Conservation (phyloP, 2,888 invertebrate genomes). For the Tholera decimalis region DNA sequence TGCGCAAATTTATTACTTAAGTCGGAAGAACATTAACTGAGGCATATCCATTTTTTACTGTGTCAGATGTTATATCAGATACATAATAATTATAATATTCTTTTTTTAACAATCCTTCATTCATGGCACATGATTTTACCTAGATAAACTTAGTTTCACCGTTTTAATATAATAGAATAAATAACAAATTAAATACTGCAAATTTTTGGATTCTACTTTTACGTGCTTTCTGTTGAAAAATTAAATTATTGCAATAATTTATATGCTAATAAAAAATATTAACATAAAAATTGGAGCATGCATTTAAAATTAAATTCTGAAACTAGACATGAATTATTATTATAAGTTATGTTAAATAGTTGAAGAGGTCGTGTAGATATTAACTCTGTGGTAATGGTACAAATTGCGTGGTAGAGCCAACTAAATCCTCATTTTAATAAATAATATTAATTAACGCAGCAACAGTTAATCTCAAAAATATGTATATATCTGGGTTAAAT, state of each 20-base stretch:
- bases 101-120: slow-evolving; percentile 1
- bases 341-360: slow-evolving; percentile 1
- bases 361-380: slow-evolving; percentile 11
- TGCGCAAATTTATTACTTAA: neutral
- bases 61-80: neutral
- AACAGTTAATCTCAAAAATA: slow-evolving; percentile 9
- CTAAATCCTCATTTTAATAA: slow-evolving; percentile 1
- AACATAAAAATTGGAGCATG: slow-evolving; percentile 46
- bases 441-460: slow-evolving; percentile 14
- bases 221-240: slow-evolving; percentile 16
- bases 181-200: neutral
- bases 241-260: slow-evolving; percentile 15
- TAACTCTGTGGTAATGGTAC: slow-evolving; percentile 8
- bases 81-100: neutral
- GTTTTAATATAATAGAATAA: neutral
- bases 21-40: slow-evolving; percentile 5
- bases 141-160: slow-evolving; percentile 7
- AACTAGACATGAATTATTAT: slow-evolving; percentile 7
- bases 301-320: slow-evolving; percentile 7
- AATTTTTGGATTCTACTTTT: slow-evolving; percentile 15
- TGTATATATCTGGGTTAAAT: slow-evolving; percentile 21
- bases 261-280: slow-evolving; percentile 24
- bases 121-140: slow-evolving; percentile 29
- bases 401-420: neutral
- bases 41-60: slow-evolving; percentile 4